A percentile compares a stretch with the other conserved stretches of the same genome.
Conservation (phyloP, 2,888 invertebrate genomes). For the Pachliopta kotzebuea region DNA sequence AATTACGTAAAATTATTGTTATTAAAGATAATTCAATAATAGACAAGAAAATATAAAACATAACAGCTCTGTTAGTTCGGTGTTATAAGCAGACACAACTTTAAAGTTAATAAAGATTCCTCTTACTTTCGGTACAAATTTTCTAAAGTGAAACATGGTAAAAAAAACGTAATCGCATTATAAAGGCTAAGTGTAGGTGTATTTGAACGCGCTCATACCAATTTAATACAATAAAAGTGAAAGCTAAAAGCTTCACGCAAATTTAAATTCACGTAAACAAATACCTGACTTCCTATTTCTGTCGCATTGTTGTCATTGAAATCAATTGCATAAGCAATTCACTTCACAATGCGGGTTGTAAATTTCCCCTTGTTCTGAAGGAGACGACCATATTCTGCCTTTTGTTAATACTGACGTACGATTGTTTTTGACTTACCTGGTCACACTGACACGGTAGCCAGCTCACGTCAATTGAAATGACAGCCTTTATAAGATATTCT, state of each 20-base stretch:
- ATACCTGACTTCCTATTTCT: slow-evolving; percentile 48
- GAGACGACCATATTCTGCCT: slow-evolving; percentile 53
- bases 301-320: slow-evolving; percentile 38
- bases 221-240: slow-evolving; percentile 66
- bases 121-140: no score
- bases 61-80: no score
- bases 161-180: not conserved
- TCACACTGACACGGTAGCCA: slow-evolving; percentile 23
- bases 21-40: no score
- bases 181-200: not conserved
- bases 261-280: slow-evolving; percentile 60
- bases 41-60: no score
- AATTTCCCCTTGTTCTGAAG: slow-evolving; percentile 49
- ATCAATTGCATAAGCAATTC: slow-evolving; percentile 52
- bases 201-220: slow-evolving; percentile 36
- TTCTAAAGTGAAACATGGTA: not conserved
- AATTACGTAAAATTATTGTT: no score
- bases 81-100: no score
- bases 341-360: slow-evolving; percentile 58
- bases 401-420: slow-evolving; percentile 43
- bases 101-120: no score
- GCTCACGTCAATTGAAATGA: slow-evolving; percentile 19
- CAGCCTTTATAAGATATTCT: not conserved
- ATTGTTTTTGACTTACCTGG: slow-evolving; percentile 58
- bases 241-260: slow-evolving; percentile 64